Evolutionary conservation across 2,888 invertebrate species (phyloP).

Genomic region (Liopterus haemorrhoidalis): DNA sequence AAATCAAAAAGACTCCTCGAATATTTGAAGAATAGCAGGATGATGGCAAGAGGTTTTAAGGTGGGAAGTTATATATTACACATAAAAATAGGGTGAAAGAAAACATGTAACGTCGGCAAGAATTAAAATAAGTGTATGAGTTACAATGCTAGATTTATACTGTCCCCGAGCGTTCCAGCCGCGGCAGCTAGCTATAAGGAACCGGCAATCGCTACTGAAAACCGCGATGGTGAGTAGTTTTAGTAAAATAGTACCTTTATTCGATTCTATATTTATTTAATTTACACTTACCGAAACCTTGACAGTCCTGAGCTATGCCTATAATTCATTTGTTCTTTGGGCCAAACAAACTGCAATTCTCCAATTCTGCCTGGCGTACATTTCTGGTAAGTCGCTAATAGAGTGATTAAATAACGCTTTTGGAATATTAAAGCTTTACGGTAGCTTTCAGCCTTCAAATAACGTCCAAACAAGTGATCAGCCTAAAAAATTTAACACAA

Average conservation of each 20-base stretch:
- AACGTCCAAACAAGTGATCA: slow-evolving; percentile 59
- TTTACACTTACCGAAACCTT: slow-evolving; percentile 18
- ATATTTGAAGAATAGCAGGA: too few species aligned
- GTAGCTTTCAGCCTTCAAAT: slow-evolving; percentile 75
- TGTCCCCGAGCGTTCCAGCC: too few species aligned
- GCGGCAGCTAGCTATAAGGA: too few species aligned
- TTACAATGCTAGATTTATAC: too few species aligned
- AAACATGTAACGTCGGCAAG: too few species aligned
- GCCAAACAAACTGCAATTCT: slow-evolving; percentile 9
- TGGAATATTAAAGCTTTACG: slow-evolving; percentile 85
- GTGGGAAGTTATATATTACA: too few species aligned
- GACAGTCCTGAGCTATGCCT: too few species aligned
- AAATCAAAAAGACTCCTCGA: too few species aligned
- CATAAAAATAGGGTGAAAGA: too few species aligned
- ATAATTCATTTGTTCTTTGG: not conserved
- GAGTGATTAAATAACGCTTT: slow-evolving; percentile 76
- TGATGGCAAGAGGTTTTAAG: too few species aligned
- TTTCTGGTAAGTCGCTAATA: slow-evolving; percentile 48
- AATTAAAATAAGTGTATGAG: too few species aligned
- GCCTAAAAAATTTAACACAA: slow-evolving; percentile 45
- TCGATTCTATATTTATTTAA: not conserved
- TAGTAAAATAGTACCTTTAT: not conserved
- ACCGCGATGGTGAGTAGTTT: not conserved
- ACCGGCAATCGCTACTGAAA: too few species aligned
- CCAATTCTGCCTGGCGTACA: slow-evolving; percentile 26